Base-by-base conservation (phyloP, 2,113 vertebrate genomes). In the Bujurquina vittata region DNA sequence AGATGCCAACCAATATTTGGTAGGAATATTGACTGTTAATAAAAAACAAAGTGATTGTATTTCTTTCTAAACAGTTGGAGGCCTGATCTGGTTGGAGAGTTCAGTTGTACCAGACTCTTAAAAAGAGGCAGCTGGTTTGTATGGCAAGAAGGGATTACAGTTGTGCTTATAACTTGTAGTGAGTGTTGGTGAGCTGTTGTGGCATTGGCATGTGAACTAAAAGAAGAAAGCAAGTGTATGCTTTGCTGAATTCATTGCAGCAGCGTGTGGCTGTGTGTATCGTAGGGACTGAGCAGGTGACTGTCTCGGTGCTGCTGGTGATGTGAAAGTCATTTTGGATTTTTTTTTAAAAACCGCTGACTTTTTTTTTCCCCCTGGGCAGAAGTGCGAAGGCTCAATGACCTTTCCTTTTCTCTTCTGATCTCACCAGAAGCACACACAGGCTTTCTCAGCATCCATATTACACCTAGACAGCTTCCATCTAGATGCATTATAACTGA, bases 31-130 rank as follows among this genome's bases (percentile, higher is more conserved):
- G 83, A 88, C 80, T 89, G 63, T 86, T 87, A 63, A 72, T 49
- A 37, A 63, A 46, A 26, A 35, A 62, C 58, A 78, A 73, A 75
- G 62, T 59, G 81, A 91, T 85, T 91, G 82, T 87, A 84, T 85
- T 84, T 84, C 26, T 26, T 2, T 26, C n/a, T n/a, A n/a, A 55
- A 63, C 35, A 35, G 40, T n/a, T 62, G 18, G 43, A 58, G 56
- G 61, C 7, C 8, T 14, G 54, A 52, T 49, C 12, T 55, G 40
- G 26, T 40, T 12, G 55, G 29, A 55, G 58, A 40, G 37, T 29
- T 67, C 12, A 63, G 26, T 46, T 61, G 37, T 46, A 55, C 15
- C 23, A 2, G 54, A 37, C 23, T 77, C n/a, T 18, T 57, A 22
- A 26, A 37, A 37, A 49, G 65, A 33, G 58, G 54, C 54, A 31